phyloP scores from a whole-genome alignment of 2,797 vertebrate genomes.

The Trachops cirrhosus region DNA sequence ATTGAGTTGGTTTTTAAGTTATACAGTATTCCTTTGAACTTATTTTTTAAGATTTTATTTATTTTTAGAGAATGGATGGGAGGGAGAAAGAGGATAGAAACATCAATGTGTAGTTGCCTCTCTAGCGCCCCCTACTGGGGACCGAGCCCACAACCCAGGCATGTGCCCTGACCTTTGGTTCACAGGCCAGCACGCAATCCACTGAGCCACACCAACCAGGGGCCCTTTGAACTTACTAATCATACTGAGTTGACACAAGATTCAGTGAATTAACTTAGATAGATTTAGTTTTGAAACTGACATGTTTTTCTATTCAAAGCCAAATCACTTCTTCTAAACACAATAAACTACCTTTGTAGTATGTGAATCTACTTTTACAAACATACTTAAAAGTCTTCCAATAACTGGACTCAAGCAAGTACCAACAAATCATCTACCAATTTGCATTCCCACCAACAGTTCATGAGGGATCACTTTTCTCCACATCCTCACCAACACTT shows the following conservation, averaged over 20 bases:
- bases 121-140: too few species aligned
- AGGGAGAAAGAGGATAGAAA: too few species aligned
- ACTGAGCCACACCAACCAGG: too few species aligned
- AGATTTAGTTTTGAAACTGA: conserved; percentile 45
- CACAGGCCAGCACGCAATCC: too few species aligned
- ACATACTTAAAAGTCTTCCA: background rate
- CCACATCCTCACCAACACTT: background rate
- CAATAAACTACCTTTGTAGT: conserved; percentile 18
- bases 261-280: conserved; percentile 46
- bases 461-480: too few species aligned
- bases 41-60: background rate
- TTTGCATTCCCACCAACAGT: background rate
- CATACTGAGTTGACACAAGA: conserved; percentile 21
- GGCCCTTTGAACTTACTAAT: conserved; percentile 35
- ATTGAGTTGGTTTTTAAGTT: conserved; percentile 46
- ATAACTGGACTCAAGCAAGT: too few species aligned
- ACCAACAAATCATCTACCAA: background rate
- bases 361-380: conserved; percentile 8
- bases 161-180: too few species aligned
- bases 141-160: too few species aligned
- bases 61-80: too few species aligned
- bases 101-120: too few species aligned
- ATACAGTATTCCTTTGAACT: conserved; percentile 19
- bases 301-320: conserved; percentile 42
- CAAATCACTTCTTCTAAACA: conserved; percentile 43